Conservation (phyloP, 2,888 invertebrate genomes). For the Lithophane semibrunnea region DNA sequence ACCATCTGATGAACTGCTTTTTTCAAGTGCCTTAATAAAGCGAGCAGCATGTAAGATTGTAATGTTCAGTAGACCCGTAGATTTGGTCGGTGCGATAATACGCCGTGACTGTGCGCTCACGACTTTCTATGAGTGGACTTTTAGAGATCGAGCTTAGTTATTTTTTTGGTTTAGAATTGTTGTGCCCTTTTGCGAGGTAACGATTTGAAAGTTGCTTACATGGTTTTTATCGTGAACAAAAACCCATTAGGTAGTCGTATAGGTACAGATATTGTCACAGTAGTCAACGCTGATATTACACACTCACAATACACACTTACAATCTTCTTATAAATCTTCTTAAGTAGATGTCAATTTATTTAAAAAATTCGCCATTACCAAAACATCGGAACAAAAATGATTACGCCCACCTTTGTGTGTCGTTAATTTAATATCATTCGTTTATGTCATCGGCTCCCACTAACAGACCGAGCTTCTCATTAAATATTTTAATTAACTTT, state of each 20-base stretch:
- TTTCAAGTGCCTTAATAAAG: slow-evolving; percentile 88
- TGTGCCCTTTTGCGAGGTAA: slow-evolving; percentile 69
- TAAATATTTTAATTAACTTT: slow-evolving; percentile 89
- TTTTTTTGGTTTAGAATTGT: slow-evolving; percentile 74
- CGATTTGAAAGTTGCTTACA: slow-evolving; percentile 58
- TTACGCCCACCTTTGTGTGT: slow-evolving; percentile 84
- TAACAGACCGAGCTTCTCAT: slow-evolving; percentile 83
- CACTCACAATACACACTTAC: too few species aligned
- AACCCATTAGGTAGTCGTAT: not conserved
- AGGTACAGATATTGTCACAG: slow-evolving; percentile 36
- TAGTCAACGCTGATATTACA: slow-evolving; percentile 33
- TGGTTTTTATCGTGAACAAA: slow-evolving; percentile 35
- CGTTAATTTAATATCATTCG: slow-evolving; percentile 88
- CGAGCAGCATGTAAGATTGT: slow-evolving; percentile 88
- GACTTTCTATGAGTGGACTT: slow-evolving; percentile 86
- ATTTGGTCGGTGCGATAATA: slow-evolving; percentile 88
- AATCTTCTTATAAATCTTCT: slow-evolving; percentile 40
- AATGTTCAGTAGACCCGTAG: slow-evolving; percentile 85
- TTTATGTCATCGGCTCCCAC: slow-evolving; percentile 85
- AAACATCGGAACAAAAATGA: slow-evolving; percentile 75
- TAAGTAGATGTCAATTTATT: slow-evolving; percentile 24
- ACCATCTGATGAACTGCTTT: slow-evolving; percentile 88
- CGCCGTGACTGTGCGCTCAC: slow-evolving; percentile 86
- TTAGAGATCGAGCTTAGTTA: slow-evolving; percentile 72
- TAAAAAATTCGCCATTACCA: slow-evolving; percentile 52